A percentile compares a stretch with the other conserved stretches of the same genome.
Conservation (phyloP, 2,888 invertebrate species). For the Cepaea hortensis region DNA sequence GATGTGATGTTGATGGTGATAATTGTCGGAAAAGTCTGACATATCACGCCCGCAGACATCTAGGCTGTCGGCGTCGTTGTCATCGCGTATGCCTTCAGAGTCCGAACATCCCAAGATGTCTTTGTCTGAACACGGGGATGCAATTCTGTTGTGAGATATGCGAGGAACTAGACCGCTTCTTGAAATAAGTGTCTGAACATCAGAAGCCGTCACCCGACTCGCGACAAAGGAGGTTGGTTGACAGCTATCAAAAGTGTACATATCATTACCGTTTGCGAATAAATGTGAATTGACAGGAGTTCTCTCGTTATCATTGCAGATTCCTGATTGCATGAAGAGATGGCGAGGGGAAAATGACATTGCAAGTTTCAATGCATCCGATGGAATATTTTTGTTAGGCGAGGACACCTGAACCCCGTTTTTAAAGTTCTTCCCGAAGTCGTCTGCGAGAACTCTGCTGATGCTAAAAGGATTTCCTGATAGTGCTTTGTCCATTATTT, state of each 20-base stretch:
- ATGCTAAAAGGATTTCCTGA: conserved; percentile 65
- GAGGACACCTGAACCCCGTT: conserved; percentile 35
- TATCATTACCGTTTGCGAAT: neutral
- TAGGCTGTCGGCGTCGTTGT: conserved; percentile 6
- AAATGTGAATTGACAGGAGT: neutral
- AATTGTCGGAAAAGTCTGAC: conserved; percentile 9
- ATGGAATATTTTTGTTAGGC: conserved; percentile 1
- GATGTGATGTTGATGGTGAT: neutral
- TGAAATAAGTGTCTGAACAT: neutral
- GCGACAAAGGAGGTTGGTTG: neutral
- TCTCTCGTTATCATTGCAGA: neutral
- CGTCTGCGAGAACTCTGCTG: conserved; percentile 65
- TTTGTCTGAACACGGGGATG: conserved; percentile 30
- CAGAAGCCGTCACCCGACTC: neutral
- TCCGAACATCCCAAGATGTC: neutral
- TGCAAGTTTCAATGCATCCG: neutral
- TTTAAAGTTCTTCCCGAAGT: conserved; percentile 51
- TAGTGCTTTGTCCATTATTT: conserved; percentile 31
- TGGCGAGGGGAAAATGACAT: neutral
- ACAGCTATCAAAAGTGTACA: neutral
- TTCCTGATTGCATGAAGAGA: neutral
- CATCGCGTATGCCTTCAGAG: neutral
- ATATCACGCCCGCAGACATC: neutral
- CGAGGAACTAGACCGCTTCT: neutral
- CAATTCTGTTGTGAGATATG: neutral